These are phyloP conservation scores for Oreohelix idahoensis DNA, from an alignment of 1,140 invertebrate genomes.

Conservation along the genomic window DNA sequence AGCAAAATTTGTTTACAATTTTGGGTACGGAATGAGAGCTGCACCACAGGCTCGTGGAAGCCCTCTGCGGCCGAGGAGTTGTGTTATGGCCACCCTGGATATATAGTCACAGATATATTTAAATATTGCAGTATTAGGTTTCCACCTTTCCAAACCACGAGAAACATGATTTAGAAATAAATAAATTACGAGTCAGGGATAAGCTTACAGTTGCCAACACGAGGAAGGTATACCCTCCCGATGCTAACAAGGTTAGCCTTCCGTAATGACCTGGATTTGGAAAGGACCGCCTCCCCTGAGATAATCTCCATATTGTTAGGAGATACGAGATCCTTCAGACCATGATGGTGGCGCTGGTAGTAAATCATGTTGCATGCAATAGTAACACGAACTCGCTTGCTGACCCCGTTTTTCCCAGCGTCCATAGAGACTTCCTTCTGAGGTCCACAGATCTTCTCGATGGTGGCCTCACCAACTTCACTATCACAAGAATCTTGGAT, in stretches of 20 bases:
- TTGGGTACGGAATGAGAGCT: no score
- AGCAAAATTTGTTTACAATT: no score
- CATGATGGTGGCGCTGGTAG: slow-evolving; percentile 78
- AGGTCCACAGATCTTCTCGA: slow-evolving; percentile 52
- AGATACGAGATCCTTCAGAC: slow-evolving; percentile 52
- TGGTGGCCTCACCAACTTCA: slow-evolving; percentile 72
- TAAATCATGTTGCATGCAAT: slow-evolving; percentile 80
- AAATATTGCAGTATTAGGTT: no score
- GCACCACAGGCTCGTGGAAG: no score
- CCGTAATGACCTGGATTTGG: slow-evolving; percentile 48
- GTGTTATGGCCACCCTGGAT: no score
- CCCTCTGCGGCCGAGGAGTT: no score
- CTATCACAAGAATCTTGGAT: slow-evolving; percentile 78
- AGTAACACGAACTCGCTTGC: slow-evolving; percentile 79
- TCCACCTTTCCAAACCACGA: no score
- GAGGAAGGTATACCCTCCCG: slow-evolving; percentile 48
- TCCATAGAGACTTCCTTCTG: slow-evolving; percentile 67
- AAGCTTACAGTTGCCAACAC: slow-evolving; percentile 57
- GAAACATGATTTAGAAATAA: no score
- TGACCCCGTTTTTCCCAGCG: slow-evolving; percentile 73
- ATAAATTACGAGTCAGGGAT: slow-evolving; percentile 24
- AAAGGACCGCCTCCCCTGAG: slow-evolving; percentile 54
- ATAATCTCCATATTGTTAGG: slow-evolving; percentile 50
- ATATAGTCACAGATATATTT: no score
- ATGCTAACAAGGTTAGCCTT: slow-evolving; percentile 52